A percentile compares a stretch with the other conserved stretches of the same genome.
Conservation (phyloP, 1,140 invertebrate species). For the Apis mellifera region DNA sequence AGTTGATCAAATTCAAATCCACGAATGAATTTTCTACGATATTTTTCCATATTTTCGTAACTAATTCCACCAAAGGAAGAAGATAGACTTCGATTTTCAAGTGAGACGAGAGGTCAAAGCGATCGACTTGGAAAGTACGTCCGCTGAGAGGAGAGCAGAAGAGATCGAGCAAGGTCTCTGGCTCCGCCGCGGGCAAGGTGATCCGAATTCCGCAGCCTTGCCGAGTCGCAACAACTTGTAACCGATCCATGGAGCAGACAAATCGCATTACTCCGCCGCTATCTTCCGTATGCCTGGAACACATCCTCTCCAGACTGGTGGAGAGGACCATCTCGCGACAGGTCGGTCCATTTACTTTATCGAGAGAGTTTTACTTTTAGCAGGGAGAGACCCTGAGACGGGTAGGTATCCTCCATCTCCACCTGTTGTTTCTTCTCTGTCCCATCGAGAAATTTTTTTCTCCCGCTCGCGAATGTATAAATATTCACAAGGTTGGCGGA, state of each 20-base stretch:
- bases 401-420: constrained; percentile 7
- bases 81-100: neutral
- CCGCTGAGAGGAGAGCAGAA: constrained; percentile 4
- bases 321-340: neutral
- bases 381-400: constrained; percentile 29
- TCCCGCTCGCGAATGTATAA: neutral
- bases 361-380: neutral
- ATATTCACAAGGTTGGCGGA: constrained; percentile 29
- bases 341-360: constrained; percentile 35
- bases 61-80: neutral
- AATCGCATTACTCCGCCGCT: constrained; percentile 15
- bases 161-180: constrained; percentile 14
- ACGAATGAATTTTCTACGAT: too few species aligned
- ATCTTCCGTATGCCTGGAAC: constrained; percentile 2
- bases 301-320: neutral
- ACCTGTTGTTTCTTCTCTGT: neutral
- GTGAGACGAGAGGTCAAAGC: neutral
- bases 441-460: constrained; percentile 1
- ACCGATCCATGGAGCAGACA: constrained; percentile 1
- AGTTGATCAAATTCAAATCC: too few species aligned
- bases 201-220: constrained; percentile 23
- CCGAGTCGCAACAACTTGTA: neutral
- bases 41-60: too few species aligned
- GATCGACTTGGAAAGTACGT: neutral
- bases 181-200: constrained; percentile 12